Percentiles rank a stretch among this genome's conserved stretches.
phyloP scores from a whole-genome alignment of 1,140 invertebrate genomes.

The Magallana angulata region DNA sequence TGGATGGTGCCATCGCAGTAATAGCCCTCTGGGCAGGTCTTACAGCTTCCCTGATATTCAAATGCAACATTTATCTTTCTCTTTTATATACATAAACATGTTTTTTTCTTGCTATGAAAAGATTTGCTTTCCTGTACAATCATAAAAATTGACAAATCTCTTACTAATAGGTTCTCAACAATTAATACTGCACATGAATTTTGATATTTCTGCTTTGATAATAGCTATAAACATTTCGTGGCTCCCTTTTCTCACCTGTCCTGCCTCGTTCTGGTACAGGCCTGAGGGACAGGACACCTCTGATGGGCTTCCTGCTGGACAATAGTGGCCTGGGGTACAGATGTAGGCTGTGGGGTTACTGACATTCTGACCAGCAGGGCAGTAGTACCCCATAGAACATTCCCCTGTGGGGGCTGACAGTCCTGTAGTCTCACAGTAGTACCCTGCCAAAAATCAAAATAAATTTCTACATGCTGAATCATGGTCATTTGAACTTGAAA shows the following conservation, averaged over 20 bases:
- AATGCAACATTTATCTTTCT: not conserved
- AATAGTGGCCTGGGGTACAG: slow-evolving; percentile 76
- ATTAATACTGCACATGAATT: too few species aligned
- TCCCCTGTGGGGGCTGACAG: slow-evolving; percentile 64
- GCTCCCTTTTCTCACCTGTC: slow-evolving; percentile 62
- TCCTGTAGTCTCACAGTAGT: slow-evolving; percentile 72
- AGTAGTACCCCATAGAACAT: slow-evolving; percentile 74
- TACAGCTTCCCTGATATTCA: slow-evolving; percentile 69
- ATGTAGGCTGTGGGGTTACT: slow-evolving; percentile 64
- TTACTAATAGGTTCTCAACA: too few species aligned
- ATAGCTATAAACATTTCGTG: too few species aligned
- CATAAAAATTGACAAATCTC: too few species aligned
- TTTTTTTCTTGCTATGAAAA: too few species aligned
- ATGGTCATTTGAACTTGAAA: too few species aligned
- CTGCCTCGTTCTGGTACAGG: slow-evolving; percentile 74
- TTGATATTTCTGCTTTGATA: too few species aligned
- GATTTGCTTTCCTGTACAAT: too few species aligned
- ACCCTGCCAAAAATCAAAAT: slow-evolving; percentile 59
- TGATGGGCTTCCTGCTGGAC: slow-evolving; percentile 66
- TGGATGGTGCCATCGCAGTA: slow-evolving; percentile 76
- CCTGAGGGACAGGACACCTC: slow-evolving; percentile 70
- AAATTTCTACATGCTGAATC: too few species aligned
- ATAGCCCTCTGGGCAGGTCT: slow-evolving; percentile 71
- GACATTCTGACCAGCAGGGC: slow-evolving; percentile 75
- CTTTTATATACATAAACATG: not conserved